Conservation (phyloP, 2,113 vertebrate genomes). For the Nothocercus julius region DNA sequence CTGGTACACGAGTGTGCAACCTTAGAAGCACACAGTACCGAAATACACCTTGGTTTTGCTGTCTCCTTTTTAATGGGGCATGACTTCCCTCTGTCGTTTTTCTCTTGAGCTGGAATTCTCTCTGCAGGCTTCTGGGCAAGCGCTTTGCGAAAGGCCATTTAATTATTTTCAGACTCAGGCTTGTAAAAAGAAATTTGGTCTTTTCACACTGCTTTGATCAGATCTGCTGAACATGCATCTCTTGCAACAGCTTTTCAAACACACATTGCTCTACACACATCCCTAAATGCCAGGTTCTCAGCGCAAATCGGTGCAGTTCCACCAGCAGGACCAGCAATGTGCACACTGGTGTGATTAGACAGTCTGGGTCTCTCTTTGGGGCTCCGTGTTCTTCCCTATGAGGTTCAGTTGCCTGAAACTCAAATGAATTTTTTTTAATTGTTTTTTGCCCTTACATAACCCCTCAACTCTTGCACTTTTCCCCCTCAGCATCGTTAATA, state of each 20-base stretch:
- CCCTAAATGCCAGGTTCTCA: not conserved
- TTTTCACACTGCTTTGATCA: not conserved
- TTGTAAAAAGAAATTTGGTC: not conserved
- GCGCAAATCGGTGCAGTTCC: not conserved
- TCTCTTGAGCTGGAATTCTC: not conserved
- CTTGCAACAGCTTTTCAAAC: not conserved
- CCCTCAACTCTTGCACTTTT: conserved; percentile 25
- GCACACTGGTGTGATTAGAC: not conserved
- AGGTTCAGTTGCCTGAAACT: not conserved
- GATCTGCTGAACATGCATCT: not conserved
- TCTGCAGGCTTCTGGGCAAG: not conserved
- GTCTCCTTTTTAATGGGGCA: not conserved
- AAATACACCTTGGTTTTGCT: not conserved
- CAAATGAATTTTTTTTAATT: not conserved
- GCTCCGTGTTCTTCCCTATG: not conserved
- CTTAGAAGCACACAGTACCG: not conserved
- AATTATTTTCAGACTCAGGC: not conserved
- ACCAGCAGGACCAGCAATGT: fast-evolving
- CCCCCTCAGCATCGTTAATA: not conserved
- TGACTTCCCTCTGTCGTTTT: not conserved
- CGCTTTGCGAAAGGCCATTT: not conserved
- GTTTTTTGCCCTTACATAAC: not conserved
- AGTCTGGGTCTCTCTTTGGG: not conserved
- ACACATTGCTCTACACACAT: not conserved
- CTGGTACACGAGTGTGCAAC: not conserved